Evolutionary conservation across 2,888 invertebrate genomes (phyloP), one percentile per base, ranked within the genome.

Genomic region (Zelleria hepariella): DNA sequence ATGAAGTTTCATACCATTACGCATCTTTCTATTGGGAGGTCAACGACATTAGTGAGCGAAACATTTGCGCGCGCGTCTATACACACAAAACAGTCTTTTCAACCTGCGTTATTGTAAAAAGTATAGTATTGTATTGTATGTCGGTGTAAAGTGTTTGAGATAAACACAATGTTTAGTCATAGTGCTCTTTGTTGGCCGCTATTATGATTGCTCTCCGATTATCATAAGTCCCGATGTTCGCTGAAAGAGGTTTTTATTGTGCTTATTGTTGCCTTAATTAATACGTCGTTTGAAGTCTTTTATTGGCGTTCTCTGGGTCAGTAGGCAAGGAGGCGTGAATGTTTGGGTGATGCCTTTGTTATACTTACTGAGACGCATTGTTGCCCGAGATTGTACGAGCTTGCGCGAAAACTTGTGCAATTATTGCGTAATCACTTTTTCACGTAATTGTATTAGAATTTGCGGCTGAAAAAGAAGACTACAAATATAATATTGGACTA

Each of bases 211-310:
- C 67, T 74, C 71, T 69, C 64, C 68, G 74, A 74, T 75, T 76
- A 80, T 75, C 74, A 75, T 73, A 75, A 77, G 74, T 73, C 32
- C 18, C 42, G n/a, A 65, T 63, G 68, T 70, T 70, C 6, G 69
- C 69, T 76, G 66, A 78, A 78, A 73, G 59, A 57, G 71, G 71
- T 72, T 79, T 77, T 77, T 78, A 73, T 58, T 78, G 68, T 68
- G 71, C 71, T 75, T 73, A 76, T 80, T 80, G 78, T 80, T 75
- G 67, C 71, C n/a, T 67, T 80, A 86, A 86, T 85, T 81, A 80
- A 80, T 76, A 71, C 65, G 68, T 77, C 67, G 68, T 71, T 75
- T 71, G 65, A 67, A 69, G 67, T 72, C 65, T 77, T 77, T 72
- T 75, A 80, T 79, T 78, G 68, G 52, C 23, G 72, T 74, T 74